Evolutionary conservation across 2,888 invertebrate species (phyloP).

Genomic region (Machimus rusticus): DNA sequence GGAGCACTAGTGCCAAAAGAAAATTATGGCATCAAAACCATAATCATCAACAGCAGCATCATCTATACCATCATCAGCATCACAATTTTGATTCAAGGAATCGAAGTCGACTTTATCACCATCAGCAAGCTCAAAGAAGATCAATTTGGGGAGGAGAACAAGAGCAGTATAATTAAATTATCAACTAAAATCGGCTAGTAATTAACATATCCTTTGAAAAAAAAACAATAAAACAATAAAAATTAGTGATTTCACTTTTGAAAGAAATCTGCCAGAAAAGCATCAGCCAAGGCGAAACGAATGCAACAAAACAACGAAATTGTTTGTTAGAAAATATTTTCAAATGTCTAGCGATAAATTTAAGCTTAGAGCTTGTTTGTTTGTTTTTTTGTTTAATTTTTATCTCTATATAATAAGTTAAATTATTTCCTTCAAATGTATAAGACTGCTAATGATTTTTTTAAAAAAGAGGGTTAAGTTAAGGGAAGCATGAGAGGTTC

Average conservation of each 20-base stretch:
- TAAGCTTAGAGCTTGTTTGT: conserved; percentile 13
- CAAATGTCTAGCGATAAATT: background rate
- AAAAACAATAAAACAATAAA: background rate
- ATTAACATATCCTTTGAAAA: conserved; percentile 7
- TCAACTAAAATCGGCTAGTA: background rate
- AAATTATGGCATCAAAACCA: conserved; percentile 55
- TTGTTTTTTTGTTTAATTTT: background rate
- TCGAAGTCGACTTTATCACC: conserved; percentile 22
- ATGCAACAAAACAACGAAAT: conserved; percentile 26
- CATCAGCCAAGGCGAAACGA: background rate
- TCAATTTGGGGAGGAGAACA: conserved; percentile 46
- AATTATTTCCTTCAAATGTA: conserved; percentile 28
- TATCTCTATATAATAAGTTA: background rate
- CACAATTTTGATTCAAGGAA: conserved; percentile 1
- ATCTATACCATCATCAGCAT: conserved; percentile 39
- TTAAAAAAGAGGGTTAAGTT: background rate
- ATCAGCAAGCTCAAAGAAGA: conserved; percentile 32
- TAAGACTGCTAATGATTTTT: conserved; percentile 15
- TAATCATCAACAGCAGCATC: conserved; percentile 37
- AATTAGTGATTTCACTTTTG: background rate
- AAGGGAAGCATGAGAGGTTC: background rate
- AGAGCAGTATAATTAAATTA: conserved; percentile 44
- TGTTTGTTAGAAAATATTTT: background rate
- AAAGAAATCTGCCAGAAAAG: background rate
- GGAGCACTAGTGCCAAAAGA: conserved; percentile 54